Evolutionary conservation across 2,113 vertebrate species (phyloP).

Genomic region (Hystrix cristata): DNA sequence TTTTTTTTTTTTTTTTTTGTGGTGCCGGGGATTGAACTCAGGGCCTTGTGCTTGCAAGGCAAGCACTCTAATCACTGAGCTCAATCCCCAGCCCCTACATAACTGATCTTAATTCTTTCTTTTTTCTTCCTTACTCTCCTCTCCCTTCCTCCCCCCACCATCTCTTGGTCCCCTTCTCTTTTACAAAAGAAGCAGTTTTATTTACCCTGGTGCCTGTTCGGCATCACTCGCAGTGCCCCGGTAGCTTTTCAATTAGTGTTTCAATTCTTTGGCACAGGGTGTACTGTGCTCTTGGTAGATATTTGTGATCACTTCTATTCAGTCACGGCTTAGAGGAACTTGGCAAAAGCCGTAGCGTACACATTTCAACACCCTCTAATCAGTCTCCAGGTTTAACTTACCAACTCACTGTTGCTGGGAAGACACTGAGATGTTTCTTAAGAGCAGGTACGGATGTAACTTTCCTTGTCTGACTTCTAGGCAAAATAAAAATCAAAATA

Average conservation of each 20-base stretch:
- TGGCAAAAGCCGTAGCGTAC: background rate
- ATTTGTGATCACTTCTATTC: background rate
- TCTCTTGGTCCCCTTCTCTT: background rate
- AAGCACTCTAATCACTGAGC: no score
- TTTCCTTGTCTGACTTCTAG: background rate
- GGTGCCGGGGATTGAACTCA: no score
- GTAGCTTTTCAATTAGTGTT: background rate
- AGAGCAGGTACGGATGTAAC: background rate
- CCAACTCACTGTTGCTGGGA: background rate
- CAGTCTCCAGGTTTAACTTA: background rate
- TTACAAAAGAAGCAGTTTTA: background rate
- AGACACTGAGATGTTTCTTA: background rate
- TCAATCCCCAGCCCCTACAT: no score
- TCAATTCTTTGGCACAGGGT: background rate
- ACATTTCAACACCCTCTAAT: background rate
- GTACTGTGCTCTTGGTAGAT: background rate
- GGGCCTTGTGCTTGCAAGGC: no score
- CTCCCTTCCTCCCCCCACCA: background rate
- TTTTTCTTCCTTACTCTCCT: background rate
- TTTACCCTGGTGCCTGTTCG: rapidly evolving
- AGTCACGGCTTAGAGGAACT: background rate
- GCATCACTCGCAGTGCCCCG: background rate
- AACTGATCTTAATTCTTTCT: background rate
- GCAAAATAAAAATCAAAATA: background rate
- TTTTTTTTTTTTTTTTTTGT: no score